Conservation (phyloP, 2,797 vertebrate species). For the Leuciscus waleckii region DNA sequence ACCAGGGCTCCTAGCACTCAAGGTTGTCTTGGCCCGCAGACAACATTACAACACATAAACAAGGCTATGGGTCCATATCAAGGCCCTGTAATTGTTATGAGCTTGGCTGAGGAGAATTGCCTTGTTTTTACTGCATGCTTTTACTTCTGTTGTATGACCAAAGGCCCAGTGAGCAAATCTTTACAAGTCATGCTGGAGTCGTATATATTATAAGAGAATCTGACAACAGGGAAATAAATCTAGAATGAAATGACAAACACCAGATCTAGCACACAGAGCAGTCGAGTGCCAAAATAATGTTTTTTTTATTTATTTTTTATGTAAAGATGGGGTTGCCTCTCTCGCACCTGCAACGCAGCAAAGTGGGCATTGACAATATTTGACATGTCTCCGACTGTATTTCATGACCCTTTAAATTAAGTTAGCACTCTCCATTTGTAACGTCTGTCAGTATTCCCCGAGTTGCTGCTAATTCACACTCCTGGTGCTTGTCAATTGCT, state of each 20-base stretch:
- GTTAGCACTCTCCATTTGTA: slow-evolving; percentile 75
- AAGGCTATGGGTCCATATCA: slow-evolving; percentile 74
- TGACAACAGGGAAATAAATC: slow-evolving; percentile 60
- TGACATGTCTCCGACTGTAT: slow-evolving; percentile 75
- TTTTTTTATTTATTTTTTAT: no score
- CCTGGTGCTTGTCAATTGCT: slow-evolving; percentile 80
- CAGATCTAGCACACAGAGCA: background rate
- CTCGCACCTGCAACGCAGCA: slow-evolving; percentile 79
- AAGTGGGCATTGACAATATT: slow-evolving; percentile 68
- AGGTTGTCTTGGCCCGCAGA: slow-evolving; percentile 69
- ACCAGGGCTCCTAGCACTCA: slow-evolving; percentile 71
- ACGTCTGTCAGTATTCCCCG: slow-evolving; percentile 77
- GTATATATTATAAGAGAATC: slow-evolving; percentile 59
- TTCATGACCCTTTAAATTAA: slow-evolving; percentile 74
- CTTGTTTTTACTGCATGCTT: slow-evolving; percentile 64
- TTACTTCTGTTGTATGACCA: slow-evolving; percentile 74
- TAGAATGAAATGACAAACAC: slow-evolving; percentile 57
- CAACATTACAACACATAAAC: slow-evolving; percentile 80
- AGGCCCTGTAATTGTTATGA: slow-evolving; percentile 77
- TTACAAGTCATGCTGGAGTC: slow-evolving; percentile 64
- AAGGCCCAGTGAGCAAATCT: slow-evolving; percentile 61
- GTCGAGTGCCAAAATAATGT: background rate
- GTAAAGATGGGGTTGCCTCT: slow-evolving; percentile 17
- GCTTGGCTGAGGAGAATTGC: slow-evolving; percentile 74
- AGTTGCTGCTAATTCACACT: slow-evolving; percentile 81